Conservation (phyloP, 2,888 invertebrate species). For the Meghimatium bilineatum region DNA sequence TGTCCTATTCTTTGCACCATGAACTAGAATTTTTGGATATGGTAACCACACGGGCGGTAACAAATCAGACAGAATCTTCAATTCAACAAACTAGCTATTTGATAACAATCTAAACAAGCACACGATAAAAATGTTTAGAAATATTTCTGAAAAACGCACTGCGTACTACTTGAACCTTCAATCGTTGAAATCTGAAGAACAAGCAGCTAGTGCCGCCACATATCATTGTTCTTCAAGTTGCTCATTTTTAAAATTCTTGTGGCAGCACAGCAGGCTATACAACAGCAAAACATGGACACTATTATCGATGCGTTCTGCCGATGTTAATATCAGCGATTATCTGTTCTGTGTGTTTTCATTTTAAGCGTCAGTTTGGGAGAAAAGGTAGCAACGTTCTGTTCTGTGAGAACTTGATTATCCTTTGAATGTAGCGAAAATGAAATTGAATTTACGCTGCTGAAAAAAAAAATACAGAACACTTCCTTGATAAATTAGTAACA, state of each 20-base stretch:
- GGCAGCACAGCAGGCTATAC: not conserved
- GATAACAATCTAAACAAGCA: too few relatives aligned
- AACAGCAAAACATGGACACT: constrained; percentile 15
- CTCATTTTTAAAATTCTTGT: not conserved
- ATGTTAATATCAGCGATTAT: not conserved
- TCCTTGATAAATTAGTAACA: not conserved
- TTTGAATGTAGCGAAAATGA: constrained; percentile 27
- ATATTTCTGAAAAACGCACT: too few relatives aligned
- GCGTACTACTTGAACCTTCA: too few relatives aligned
- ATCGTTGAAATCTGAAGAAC: not conserved
- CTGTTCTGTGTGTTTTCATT: not conserved
- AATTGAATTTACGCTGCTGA: constrained; percentile 22
- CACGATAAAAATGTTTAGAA: too few relatives aligned
- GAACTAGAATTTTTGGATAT: too few relatives aligned
- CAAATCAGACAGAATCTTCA: too few relatives aligned
- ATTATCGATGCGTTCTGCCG: not conserved
- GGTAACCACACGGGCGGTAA: too few relatives aligned
- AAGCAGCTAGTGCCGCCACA: not conserved
- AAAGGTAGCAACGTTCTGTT: not conserved
- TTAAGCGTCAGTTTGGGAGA: not conserved
- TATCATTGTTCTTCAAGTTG: not conserved
- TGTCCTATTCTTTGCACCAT: too few relatives aligned
- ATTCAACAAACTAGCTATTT: too few relatives aligned
- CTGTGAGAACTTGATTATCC: constrained; percentile 28
- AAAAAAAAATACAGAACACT: not conserved